Percentiles rank a stretch among this genome's conserved stretches.
phyloP scores from a whole-genome alignment of 2,888 invertebrate species.

The Helleia helle region DNA sequence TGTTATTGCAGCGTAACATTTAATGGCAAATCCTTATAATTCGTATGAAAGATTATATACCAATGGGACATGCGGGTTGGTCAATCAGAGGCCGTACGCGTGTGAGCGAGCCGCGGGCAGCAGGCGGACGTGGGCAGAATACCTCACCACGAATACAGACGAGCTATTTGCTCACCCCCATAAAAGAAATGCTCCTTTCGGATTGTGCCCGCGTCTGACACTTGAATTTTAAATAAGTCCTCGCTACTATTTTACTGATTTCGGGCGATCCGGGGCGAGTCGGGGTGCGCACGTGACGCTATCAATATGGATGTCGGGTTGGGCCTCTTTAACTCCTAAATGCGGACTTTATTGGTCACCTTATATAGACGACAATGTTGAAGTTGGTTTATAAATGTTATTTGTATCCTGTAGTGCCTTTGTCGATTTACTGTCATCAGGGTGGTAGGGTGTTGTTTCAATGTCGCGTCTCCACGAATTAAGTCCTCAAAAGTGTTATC shows the following conservation, averaged over 20 bases:
- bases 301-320: slow-evolving; percentile 7
- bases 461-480: too few relatives aligned
- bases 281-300: slow-evolving; percentile 18
- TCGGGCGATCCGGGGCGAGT: slow-evolving; percentile 21
- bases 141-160: slow-evolving; percentile 33
- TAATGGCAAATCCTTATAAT: too few relatives aligned
- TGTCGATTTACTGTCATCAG: too few relatives aligned
- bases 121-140: slow-evolving; percentile 18
- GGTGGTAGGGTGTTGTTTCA: too few relatives aligned
- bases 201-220: slow-evolving; percentile 40
- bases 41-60: too few relatives aligned
- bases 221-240: slow-evolving; percentile 53
- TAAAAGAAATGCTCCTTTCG: slow-evolving; percentile 47
- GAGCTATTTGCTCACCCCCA: slow-evolving; percentile 58
- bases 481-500: too few relatives aligned
- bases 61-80: too few relatives aligned
- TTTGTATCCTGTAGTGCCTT: too few relatives aligned
- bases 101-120: slow-evolving; percentile 11
- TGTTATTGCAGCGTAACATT: too few relatives aligned
- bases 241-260: slow-evolving; percentile 43
- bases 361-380: not conserved
- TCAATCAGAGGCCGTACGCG: slow-evolving; percentile 3
- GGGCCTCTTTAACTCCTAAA: not conserved
- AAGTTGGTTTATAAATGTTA: not conserved
- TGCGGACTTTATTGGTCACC: not conserved